phyloP scores from a whole-genome alignment of 2,888 invertebrate species.

The Anthophora plumipes region DNA sequence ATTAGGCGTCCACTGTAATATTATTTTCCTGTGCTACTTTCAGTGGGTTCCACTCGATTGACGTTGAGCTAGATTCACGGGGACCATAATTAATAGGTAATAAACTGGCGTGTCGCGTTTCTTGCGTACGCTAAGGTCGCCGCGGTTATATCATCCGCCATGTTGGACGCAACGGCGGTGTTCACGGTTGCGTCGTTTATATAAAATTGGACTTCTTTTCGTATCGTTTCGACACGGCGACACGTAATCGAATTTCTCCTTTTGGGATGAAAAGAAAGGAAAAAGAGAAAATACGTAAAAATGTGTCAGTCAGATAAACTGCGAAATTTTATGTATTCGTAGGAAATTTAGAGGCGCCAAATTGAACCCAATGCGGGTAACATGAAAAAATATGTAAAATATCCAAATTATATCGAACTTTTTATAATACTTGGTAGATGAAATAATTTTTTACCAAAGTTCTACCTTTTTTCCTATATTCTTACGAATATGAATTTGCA shows the following conservation, averaged over 20 bases:
- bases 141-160: constrained; percentile 33
- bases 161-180: background rate
- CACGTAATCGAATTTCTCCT: constrained; percentile 37
- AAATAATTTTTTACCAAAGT: too few species aligned
- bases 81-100: constrained; percentile 25
- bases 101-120: background rate
- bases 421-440: too few species aligned
- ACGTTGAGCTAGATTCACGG: constrained; percentile 19
- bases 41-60: constrained; percentile 5
- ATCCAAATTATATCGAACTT: too few species aligned
- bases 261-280: constrained; percentile 6
- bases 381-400: too few species aligned
- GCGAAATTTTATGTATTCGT: too few species aligned
- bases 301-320: too few species aligned
- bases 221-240: constrained; percentile 6
- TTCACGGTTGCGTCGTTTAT: background rate
- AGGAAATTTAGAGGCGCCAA: too few species aligned
- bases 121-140: background rate
- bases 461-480: too few species aligned
- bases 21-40: constrained; percentile 33
- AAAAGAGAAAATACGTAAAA: too few species aligned
- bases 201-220: background rate
- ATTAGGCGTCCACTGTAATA: background rate
- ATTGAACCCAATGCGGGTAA: too few species aligned
- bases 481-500: too few species aligned